phyloP scores from a whole-genome alignment of 1,140 invertebrate genomes.

The Zaprionus inermis region DNA sequence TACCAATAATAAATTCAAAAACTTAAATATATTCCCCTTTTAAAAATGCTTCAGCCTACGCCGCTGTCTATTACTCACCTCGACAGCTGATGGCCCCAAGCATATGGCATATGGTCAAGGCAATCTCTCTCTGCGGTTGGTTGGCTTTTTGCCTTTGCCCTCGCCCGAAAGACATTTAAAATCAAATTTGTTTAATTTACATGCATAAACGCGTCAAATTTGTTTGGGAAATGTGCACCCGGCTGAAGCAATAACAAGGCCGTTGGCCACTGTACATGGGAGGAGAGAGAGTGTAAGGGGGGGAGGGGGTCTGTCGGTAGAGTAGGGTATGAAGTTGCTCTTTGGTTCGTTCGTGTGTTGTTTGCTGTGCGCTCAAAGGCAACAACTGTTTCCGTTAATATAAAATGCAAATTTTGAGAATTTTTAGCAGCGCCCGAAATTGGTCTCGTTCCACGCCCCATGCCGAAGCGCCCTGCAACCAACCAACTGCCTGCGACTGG shows the following conservation, averaged over 20 bases:
- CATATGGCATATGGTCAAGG: constrained; percentile 34
- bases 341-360: constrained; percentile 25
- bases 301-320: no score
- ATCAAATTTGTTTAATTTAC: constrained; percentile 83
- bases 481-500: no score
- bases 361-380: constrained; percentile 73
- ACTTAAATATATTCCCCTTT: not conserved
- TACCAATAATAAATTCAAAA: not conserved
- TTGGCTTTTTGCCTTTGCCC: constrained; percentile 22
- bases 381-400: constrained; percentile 83
- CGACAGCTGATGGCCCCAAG: constrained; percentile 40
- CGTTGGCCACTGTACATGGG: not conserved
- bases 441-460: constrained; percentile 26
- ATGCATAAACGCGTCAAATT: constrained; percentile 83
- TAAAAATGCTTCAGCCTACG: not conserved
- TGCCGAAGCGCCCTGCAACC: no score
- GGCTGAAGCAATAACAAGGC: constrained; percentile 33
- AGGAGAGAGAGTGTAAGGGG: not conserved
- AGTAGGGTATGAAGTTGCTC: not conserved
- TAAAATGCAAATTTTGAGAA: constrained; percentile 81
- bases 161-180: constrained; percentile 80
- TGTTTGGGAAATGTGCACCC: constrained; percentile 73
- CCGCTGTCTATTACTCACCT: not conserved
- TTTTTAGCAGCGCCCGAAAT: constrained; percentile 70
- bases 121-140: constrained; percentile 26